These are phyloP conservation scores for Cettia cetti DNA, from an alignment of 2,113 vertebrate species.

Conservation along the genomic window DNA sequence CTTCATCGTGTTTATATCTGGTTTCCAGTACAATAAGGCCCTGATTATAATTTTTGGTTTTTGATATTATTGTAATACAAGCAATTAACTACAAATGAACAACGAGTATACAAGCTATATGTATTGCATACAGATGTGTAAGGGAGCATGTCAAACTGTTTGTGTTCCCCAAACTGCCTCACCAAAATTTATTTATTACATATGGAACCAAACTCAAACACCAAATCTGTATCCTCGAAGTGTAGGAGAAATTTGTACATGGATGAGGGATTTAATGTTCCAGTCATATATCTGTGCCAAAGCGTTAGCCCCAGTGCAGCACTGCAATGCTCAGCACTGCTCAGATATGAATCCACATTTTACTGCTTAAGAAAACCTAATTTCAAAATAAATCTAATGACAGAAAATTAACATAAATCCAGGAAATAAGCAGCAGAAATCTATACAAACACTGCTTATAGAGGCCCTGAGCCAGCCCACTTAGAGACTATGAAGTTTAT, in stretches of 20 bases:
- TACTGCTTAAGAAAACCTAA: background rate
- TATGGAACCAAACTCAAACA: background rate
- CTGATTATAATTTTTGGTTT: constrained; percentile 32
- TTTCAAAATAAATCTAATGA: background rate
- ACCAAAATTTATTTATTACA: background rate
- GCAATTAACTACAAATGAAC: constrained; percentile 12
- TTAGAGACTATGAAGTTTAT: background rate
- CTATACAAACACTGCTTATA: background rate
- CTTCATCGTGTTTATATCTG: constrained; percentile 8
- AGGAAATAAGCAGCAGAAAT: background rate
- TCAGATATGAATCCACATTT: background rate
- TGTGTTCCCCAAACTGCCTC: background rate
- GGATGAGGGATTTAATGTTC: background rate
- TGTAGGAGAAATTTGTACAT: background rate
- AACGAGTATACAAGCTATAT: background rate
- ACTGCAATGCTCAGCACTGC: background rate
- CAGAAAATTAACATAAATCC: background rate
- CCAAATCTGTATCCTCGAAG: background rate
- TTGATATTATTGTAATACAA: constrained; percentile 23
- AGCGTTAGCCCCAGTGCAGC: background rate
- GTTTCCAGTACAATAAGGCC: background rate
- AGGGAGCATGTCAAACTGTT: background rate
- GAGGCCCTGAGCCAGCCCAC: background rate
- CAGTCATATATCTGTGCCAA: background rate
- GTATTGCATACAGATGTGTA: background rate